phyloP scores from a whole-genome alignment of 2,113 vertebrate species.

The Catagonus wagneri region DNA sequence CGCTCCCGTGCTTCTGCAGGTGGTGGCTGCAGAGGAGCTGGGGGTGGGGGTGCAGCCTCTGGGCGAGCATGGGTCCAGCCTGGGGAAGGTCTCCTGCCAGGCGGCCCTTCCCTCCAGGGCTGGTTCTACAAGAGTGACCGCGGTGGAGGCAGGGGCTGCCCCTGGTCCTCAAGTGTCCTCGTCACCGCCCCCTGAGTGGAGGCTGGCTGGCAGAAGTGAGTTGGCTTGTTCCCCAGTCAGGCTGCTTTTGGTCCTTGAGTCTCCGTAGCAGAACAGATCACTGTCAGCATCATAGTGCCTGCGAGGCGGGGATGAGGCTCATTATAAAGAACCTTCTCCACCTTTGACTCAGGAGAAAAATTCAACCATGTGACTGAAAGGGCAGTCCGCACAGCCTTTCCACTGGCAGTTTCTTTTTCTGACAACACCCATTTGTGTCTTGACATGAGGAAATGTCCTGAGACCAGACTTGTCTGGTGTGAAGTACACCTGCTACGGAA shows the following conservation, averaged over 20 bases:
- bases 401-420: background rate
- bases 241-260: conserved; percentile 2
- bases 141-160: too few species aligned
- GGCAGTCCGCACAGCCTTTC: background rate
- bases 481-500: background rate
- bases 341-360: background rate
- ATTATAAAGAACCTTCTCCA: conserved; percentile 31
- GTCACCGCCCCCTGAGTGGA: background rate
- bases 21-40: too few species aligned
- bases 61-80: too few species aligned
- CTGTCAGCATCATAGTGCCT: background rate
- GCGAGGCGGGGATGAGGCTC: background rate
- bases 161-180: background rate
- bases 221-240: background rate
- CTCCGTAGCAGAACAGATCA: background rate
- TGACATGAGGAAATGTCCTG: background rate
- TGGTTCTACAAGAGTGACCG: too few species aligned
- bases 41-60: too few species aligned
- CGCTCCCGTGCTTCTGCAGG: too few species aligned
- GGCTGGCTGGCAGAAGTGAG: conserved; percentile 14
- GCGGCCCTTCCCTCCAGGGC: too few species aligned
- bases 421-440: conserved; percentile 27
- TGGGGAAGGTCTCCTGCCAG: too few species aligned
- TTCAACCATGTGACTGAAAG: background rate
- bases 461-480: background rate